phyloP scores from a whole-genome alignment of 2,888 invertebrate species.

The Torymus texanus region DNA sequence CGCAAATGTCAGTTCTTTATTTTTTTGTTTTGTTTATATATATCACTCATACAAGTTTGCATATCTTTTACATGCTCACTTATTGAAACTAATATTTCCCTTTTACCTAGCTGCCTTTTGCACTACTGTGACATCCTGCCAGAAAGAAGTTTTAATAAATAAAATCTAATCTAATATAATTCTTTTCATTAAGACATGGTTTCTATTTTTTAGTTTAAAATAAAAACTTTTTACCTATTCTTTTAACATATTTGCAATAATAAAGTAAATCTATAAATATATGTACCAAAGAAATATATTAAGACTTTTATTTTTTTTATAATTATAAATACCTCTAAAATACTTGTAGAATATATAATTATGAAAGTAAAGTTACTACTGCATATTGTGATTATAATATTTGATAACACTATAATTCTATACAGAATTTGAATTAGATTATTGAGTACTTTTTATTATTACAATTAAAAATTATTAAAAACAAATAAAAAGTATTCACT shows the following conservation, averaged over 20 bases:
- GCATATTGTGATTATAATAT: too few relatives aligned
- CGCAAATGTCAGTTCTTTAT: constrained; percentile 43
- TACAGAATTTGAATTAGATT: background rate
- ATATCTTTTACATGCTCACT: constrained; percentile 4
- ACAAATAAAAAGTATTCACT: constrained; percentile 31
- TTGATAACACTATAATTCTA: constrained; percentile 6
- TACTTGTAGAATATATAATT: background rate
- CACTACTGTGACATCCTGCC: constrained; percentile 29
- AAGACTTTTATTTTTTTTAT: too few relatives aligned
- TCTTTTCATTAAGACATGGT: background rate
- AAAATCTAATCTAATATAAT: constrained; percentile 23
- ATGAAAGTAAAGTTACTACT: too few relatives aligned
- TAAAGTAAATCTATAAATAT: background rate
- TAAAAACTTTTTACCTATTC: constrained; percentile 37
- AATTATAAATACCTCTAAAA: background rate
- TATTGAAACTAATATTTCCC: constrained; percentile 42
- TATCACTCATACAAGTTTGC: constrained; percentile 38
- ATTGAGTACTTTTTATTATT: background rate
- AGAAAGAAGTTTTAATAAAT: constrained; percentile 36
- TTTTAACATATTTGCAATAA: constrained; percentile 1
- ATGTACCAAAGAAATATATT: background rate
- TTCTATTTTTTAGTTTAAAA: constrained; percentile 24
- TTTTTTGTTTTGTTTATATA: constrained; percentile 26
- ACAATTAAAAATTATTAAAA: constrained; percentile 4
- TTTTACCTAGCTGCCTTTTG: constrained; percentile 37